Evolutionary conservation across 2,888 invertebrate species (phyloP).

Genomic region (Rhagonycha lutea): DNA sequence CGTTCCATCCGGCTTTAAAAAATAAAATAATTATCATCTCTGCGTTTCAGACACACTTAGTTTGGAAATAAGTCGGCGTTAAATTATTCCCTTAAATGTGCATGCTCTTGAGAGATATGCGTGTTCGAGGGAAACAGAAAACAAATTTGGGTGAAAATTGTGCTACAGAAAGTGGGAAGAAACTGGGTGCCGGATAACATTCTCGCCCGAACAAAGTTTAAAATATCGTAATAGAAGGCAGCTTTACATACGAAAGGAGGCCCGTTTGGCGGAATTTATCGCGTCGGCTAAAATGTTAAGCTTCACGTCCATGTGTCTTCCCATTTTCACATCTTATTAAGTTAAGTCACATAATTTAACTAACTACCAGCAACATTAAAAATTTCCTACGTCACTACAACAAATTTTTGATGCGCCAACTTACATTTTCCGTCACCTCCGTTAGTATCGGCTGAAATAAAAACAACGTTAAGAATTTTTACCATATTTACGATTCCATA

Average conservation of each 20-base stretch:
- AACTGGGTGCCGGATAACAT: constrained; percentile 10
- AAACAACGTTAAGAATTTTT: not conserved
- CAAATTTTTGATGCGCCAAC: not conserved
- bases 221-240: constrained; percentile 44
- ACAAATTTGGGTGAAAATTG: constrained; percentile 2
- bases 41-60: not conserved
- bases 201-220: constrained; percentile 34
- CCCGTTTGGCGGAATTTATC: constrained; percentile 44
- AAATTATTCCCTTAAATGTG: not conserved
- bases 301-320: constrained; percentile 39
- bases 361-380: not conserved
- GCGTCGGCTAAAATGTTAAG: constrained; percentile 41
- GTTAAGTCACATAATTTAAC: constrained; percentile 12
- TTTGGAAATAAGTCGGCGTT: not conserved
- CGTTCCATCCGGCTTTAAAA: constrained; percentile 73
- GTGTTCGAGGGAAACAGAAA: constrained; percentile 7
- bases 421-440: constrained; percentile 32
- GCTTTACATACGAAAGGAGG: constrained; percentile 48
- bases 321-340: constrained; percentile 46
- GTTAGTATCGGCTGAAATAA: constrained; percentile 32
- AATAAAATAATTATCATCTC: constrained; percentile 19
- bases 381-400: not conserved
- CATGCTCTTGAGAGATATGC: constrained; percentile 22
- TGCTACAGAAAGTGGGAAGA: constrained; percentile 1
- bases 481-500: not conserved